Conservation (phyloP, 2,113 vertebrate species). For the Corythornis madagascariensis region DNA sequence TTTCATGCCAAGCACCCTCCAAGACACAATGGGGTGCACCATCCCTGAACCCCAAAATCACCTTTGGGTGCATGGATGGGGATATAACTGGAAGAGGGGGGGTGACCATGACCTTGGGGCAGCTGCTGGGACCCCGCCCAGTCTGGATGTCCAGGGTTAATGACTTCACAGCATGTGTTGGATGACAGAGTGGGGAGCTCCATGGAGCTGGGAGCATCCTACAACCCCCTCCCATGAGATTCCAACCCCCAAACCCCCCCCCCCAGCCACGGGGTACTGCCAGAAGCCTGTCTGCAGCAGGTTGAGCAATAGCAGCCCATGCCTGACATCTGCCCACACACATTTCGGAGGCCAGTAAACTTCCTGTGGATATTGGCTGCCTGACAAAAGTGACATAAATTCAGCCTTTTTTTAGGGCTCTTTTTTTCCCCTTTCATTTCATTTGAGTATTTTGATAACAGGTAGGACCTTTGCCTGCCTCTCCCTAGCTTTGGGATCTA, state of each 20-base stretch:
- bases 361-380: constrained; percentile 59
- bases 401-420: constrained; percentile 31
- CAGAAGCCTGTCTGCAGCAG: background rate
- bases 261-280: background rate
- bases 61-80: accelerated
- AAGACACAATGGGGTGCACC: accelerated
- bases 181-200: accelerated
- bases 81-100: background rate
- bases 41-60: background rate
- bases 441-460: background rate
- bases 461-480: background rate
- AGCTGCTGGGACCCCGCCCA: background rate
- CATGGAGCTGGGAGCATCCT: background rate
- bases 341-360: constrained; percentile 22
- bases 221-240: background rate
- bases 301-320: constrained; percentile 25
- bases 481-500: accelerated
- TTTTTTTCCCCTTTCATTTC: background rate
- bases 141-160: background rate
- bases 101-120: accelerated
- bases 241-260: background rate
- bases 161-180: accelerated
- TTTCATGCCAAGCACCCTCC: background rate
- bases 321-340: constrained; percentile 55
- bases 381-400: constrained; percentile 27